Conservation (phyloP, 2,113 vertebrate species). For the Cyanoderma ruficeps region DNA sequence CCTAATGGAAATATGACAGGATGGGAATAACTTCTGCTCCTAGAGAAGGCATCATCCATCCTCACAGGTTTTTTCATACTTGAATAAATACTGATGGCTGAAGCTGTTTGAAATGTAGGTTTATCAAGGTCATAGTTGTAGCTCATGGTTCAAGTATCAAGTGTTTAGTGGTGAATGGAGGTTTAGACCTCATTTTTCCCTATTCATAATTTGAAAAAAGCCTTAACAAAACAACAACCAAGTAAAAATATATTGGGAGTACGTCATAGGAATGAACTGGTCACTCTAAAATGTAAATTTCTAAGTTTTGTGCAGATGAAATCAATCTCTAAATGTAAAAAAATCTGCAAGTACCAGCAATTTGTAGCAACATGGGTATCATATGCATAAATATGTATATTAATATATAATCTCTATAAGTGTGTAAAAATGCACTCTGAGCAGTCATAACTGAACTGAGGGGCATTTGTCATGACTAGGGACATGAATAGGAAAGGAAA, state of each 20-base stretch:
- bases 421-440: neutral
- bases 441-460: neutral
- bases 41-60: neutral
- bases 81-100: neutral
- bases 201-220: neutral
- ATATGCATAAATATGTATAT: neutral
- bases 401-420: neutral
- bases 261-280: neutral
- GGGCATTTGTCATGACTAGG: neutral
- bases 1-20: neutral
- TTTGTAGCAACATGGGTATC: neutral
- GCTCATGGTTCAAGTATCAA: neutral
- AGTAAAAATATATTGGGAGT: neutral
- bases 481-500: neutral
- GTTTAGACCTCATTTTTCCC: neutral
- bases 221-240: fast-evolving
- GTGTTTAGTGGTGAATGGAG: fast-evolving
- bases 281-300: neutral
- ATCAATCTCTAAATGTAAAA: neutral
- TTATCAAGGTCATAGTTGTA: neutral
- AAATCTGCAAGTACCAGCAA: neutral
- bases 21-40: neutral
- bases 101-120: neutral
- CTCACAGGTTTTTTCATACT: fast-evolving
- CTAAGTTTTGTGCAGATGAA: neutral